A percentile compares a stretch with the other conserved stretches of the same genome.
Evolutionary conservation across 1,140 invertebrate genomes (phyloP).

Genomic region (Helicorthomorpha holstii): DNA sequence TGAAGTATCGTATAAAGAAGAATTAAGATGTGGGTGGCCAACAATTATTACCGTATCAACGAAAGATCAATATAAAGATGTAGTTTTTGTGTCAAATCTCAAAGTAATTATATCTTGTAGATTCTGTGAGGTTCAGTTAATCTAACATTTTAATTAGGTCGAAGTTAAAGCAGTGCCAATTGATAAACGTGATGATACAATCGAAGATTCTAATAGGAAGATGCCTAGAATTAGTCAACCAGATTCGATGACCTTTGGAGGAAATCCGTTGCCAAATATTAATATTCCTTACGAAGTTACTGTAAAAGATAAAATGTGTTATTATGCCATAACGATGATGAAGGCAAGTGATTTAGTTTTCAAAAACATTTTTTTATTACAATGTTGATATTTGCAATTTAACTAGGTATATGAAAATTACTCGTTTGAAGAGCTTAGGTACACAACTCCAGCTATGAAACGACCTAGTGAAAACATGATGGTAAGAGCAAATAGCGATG

Average conservation of each 20-base stretch:
- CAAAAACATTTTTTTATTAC: conserved; percentile 6
- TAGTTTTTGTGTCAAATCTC: conserved; percentile 64
- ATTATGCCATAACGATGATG: conserved; percentile 87
- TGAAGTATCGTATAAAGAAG: conserved; percentile 56
- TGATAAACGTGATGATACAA: conserved; percentile 32
- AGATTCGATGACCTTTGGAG: conserved; percentile 50
- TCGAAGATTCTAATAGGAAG: conserved; percentile 26
- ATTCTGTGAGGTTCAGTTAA: background rate
- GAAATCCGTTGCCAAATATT: conserved; percentile 43
- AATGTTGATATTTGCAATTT: background rate
- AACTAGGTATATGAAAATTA: conserved; percentile 71
- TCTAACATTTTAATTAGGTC: conserved; percentile 26
- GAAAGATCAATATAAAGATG: conserved; percentile 79
- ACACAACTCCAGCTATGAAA: conserved; percentile 51
- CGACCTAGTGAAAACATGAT: conserved; percentile 66
- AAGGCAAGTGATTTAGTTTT: conserved; percentile 35
- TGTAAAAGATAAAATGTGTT: conserved; percentile 76
- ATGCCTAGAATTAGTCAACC: conserved; percentile 36
- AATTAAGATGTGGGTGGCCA: conserved; percentile 60
- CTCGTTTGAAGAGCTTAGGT: conserved; percentile 88
- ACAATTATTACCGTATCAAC: conserved; percentile 64
- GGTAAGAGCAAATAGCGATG: conserved; percentile 65
- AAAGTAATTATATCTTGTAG: conserved; percentile 41
- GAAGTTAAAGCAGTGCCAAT: conserved; percentile 55
- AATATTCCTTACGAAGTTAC: conserved; percentile 72